These are phyloP conservation scores for Serinus canaria DNA, from an alignment of 2,113 vertebrate species.

Conservation along the genomic window DNA sequence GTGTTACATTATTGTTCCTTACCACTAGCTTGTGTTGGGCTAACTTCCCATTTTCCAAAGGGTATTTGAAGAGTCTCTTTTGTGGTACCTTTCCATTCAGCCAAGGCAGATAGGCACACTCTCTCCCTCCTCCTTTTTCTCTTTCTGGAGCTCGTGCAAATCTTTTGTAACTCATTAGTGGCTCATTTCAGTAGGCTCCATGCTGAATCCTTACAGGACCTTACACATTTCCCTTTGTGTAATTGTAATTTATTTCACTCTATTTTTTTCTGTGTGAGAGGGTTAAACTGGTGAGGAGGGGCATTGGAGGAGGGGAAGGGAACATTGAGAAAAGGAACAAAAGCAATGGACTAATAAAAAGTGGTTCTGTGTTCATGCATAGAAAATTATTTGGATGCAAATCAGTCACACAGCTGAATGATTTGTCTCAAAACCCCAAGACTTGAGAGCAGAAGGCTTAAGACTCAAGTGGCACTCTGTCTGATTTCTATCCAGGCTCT, in stretches of 20 bases:
- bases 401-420: conserved; percentile 30
- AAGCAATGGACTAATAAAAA: conserved; percentile 9
- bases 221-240: neutral
- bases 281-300: neutral
- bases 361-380: neutral
- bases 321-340: neutral
- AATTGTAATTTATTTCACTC: neutral
- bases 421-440: conserved; percentile 3
- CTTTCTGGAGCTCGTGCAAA: neutral
- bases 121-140: neutral
- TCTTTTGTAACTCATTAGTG: conserved; percentile 38
- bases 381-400: conserved; percentile 49
- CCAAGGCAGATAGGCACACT: neutral
- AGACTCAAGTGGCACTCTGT: conserved; percentile 15
- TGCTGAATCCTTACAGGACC: neutral
- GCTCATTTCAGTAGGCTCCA: neutral
- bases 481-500: neutral
- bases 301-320: neutral
- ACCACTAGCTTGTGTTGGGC: neutral
- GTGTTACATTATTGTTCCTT: neutral
- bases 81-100: conserved; percentile 28
- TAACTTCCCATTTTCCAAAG: conserved; percentile 20
- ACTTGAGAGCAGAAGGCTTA: neutral
- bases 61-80: neutral
- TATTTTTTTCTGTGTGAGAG: neutral